Base-by-base conservation (phyloP, 2,888 invertebrate genomes). In the Pseudeuparius sepicola region DNA sequence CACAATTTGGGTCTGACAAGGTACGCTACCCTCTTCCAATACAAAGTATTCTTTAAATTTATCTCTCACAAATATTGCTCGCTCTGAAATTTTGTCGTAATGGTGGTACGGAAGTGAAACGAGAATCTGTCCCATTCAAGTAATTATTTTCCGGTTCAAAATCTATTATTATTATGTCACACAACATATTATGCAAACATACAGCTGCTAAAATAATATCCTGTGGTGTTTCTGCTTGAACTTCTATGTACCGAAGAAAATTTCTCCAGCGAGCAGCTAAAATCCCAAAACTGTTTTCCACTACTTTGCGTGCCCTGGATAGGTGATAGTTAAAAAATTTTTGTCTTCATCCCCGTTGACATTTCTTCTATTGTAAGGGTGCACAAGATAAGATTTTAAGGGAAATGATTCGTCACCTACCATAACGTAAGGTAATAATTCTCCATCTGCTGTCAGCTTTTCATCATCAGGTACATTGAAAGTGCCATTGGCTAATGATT, bases 221-320 rank as follows among this genome's bases (percentile, higher is more conserved):
- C n/a, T 36, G 16, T 15, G 32, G 34, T 24, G 27, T 39, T 2
- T 42, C 31, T 20, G 39, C 37, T 25, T 36, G 39, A 24, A 42
- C 39, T 28, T 33, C 34, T 12, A 39, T 32, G 32, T 36, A 28
- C 4, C 29, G 11, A 10, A 31, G 15, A 32, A 36, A 39, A 25
- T 36, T 36, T 37, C 40, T 37, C 37, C 28, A 37, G 3, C n/a
- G n/a, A n/a, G n/a, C n/a, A n/a, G n/a, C n/a, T n/a, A n/a, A n/a
- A n/a, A n/a, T n/a, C n/a, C n/a, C 37, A 20, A 42, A 42, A 34
- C 16, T 23, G 16, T 42, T 39, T 42, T 42, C 39, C 10, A 37
- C 37, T 24, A 37, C 36, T 31, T 29, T 27, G 17, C 31, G 34
- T 24, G 37, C 33, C 29, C 37, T 27, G 18, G 34, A 37, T 10